Evolutionary conservation across 2,797 vertebrate genomes (phyloP).

Genomic region (Propithecus deckenii): DNA sequence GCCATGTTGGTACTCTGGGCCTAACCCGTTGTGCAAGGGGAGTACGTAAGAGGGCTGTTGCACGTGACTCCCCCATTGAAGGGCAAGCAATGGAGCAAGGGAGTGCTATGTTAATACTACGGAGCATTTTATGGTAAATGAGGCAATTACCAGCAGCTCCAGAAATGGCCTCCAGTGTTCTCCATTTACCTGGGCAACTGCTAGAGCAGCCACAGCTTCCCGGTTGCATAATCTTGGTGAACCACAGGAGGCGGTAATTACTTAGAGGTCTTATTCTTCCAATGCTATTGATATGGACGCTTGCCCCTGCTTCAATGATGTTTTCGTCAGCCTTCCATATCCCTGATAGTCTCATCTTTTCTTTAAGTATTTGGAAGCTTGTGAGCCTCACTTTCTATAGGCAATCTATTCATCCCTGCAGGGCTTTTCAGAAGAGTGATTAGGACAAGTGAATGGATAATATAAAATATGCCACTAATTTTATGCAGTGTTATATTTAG

Average conservation of each 20-base stretch:
- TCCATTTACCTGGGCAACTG: accelerated
- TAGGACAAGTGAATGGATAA: slow-evolving; percentile 53
- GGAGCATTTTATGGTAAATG: not conserved
- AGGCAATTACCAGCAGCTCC: not conserved
- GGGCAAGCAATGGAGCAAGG: not conserved
- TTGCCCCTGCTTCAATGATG: not conserved
- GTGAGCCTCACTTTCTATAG: not conserved
- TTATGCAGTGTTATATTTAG: slow-evolving; percentile 68
- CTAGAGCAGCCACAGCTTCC: not conserved
- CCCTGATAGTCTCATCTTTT: slow-evolving; percentile 44
- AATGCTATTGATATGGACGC: not conserved
- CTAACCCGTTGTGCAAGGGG: not conserved
- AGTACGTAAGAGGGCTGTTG: not conserved
- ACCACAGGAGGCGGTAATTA: not conserved
- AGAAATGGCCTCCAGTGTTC: not conserved
- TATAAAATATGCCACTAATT: slow-evolving; percentile 65
- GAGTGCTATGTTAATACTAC: not conserved
- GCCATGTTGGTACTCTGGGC: not conserved
- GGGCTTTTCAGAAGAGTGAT: slow-evolving; percentile 56
- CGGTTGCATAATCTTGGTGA: not conserved
- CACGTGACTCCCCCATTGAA: not conserved
- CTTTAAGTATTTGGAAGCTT: slow-evolving; percentile 54
- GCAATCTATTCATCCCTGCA: slow-evolving; percentile 53
- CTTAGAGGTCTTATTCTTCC: not conserved
- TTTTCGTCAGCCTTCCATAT: slow-evolving; percentile 46